Base-by-base conservation (phyloP, 2,888 invertebrate genomes). In the Drosophila antonietae region DNA sequence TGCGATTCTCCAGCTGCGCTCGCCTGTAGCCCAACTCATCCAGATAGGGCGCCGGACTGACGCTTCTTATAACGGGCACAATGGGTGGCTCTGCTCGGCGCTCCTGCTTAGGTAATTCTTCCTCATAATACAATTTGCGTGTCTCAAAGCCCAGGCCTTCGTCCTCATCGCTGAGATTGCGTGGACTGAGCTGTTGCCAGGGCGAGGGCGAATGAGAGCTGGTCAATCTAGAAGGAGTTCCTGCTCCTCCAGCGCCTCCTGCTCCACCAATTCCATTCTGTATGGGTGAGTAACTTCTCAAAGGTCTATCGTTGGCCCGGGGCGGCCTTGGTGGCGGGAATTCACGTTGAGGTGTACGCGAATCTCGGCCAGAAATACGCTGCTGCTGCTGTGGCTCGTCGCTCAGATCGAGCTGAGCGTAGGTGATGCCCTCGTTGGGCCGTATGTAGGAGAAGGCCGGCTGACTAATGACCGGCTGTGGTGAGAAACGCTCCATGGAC, bases 401-500 rank as follows among this genome's bases (percentile, higher is more conserved):
- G 52, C 80, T 87, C 49, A 82, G 65, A 44, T 91, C 91, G 5
- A 97, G 95, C 91, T 97, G 96, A 9, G 97, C 96, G 89, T 97
- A 97, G 55, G 97, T 96, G 31, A 96, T 94, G 75, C 95, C 94
- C 84, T 94, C 93, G 81, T 94, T 94, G 69, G 94, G 93, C 79
- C 88, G 94, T 93, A 96, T 96, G 84, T 97, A 97, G 0, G 97
- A 97, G 92, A 97, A 97, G 37, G 96, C 97, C 89, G 96, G 95
- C 89, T 96, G 96, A 79, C 95, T 94, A 89, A 96, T 96, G 78
- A 95, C 94, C 2, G 96, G 95, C 52, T 95, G 95, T 1, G 95
- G 94, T 12, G 95, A 95, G 57, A 95, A 93, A 80, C 95, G 95
- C 81, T 96, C 96, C 92, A 95, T 95, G 73, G 95, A 96, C 68